Evolutionary conservation across 2,888 invertebrate genomes (phyloP).

Genomic region (Erannis defoliaria): DNA sequence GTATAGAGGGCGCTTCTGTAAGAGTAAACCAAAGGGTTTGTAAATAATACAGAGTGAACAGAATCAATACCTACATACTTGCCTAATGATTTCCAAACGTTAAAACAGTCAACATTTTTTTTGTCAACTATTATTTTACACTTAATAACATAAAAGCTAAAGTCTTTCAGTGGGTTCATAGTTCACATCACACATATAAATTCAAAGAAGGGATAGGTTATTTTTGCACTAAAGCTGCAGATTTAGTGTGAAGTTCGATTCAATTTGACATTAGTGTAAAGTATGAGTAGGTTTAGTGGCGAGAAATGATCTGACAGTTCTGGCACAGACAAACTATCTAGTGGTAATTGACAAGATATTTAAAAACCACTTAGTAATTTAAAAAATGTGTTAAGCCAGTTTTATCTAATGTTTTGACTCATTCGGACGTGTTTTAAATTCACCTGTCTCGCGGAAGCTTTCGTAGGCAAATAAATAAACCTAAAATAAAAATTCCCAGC

Average conservation of each 20-base stretch:
- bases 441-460: slow-evolving; percentile 19
- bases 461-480: slow-evolving; percentile 21
- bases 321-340: neutral
- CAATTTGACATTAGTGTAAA: neutral
- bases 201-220: no score
- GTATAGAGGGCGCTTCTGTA: no score
- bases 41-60: no score
- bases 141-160: no score
- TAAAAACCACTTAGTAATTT: slow-evolving; percentile 17
- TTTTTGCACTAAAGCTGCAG: neutral
- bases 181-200: no score
- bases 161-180: no score
- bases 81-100: no score
- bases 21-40: no score
- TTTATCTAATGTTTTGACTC: slow-evolving; percentile 27
- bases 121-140: no score
- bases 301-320: neutral
- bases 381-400: slow-evolving; percentile 5
- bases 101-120: no score
- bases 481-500: slow-evolving; percentile 24
- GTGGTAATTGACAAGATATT: slow-evolving; percentile 10
- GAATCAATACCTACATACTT: no score
- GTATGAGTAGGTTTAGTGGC: neutral
- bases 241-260: no score
- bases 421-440: slow-evolving; percentile 17